Evolutionary conservation across 2,797 vertebrate genomes (phyloP), one percentile per base, ranked within the genome.

Genomic region (Notoglanidium macrostoma): DNA sequence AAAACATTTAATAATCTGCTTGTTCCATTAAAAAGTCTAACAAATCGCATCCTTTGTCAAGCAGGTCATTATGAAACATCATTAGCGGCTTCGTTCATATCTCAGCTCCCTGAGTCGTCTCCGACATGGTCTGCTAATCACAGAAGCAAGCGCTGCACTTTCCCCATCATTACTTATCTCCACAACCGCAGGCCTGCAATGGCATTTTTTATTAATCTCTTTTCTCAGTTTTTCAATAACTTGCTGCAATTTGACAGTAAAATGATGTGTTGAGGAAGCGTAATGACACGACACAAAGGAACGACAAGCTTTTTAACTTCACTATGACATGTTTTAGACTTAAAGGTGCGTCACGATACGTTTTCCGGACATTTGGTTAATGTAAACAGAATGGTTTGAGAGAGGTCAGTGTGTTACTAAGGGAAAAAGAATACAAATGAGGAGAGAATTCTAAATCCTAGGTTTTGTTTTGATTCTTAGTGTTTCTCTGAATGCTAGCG

Each of bases 91-190:
- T 12, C 4, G 32, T 26, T 8, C 17, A 19, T 9, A 8, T 67
- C 80, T 83, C 32, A 7, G 55, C 55, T 44, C 21, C 32, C 7
- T 19, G 32, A 59, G 35, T 61, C 5, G 10, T 80, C 77, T 32
- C 55, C 9, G 29, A 35, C 9, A 21, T 21, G 51, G 3, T 12
- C 5, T n/a, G 12, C n/a, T 83, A 67, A 80, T 76, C 85, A 86
- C 6, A 70, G 54, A 77, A 32, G 35, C 51, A 26, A 55, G 46
- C 85, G 11, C 32, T 19, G 8, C 26, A 63, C 67, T 51, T 83
- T 55, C 86, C n/a, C 55, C 44, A 0, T 40, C 68, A 19, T 87
- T 35, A n/a, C 67, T 82, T 74, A 82, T 76, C 86, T 76, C 46
- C 5, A 4, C 10, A 4, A 68, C 29, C 26, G 32, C 68, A 76